A percentile compares a stretch with the other conserved stretches of the same genome.
Evolutionary conservation across 2,113 vertebrate species (phyloP).

Genomic region (Pogona vitticeps): DNA sequence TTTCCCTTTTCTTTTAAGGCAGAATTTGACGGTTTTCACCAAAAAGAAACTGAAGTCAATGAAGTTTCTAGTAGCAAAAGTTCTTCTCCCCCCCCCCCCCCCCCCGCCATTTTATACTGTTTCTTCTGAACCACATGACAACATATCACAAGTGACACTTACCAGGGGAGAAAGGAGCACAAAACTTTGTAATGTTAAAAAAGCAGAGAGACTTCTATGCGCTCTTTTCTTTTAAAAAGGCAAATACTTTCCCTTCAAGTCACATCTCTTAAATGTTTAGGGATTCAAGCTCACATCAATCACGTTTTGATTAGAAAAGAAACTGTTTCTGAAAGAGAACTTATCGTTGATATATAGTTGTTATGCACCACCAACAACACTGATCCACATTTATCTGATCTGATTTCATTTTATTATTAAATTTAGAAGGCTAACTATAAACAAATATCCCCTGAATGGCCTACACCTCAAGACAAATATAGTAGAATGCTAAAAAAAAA

Average conservation of each 20-base stretch:
- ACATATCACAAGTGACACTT: background rate
- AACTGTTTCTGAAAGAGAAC: background rate
- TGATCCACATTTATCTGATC: background rate
- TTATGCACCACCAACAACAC: background rate
- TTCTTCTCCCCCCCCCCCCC: no score
- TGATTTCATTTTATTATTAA: background rate
- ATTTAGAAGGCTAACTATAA: background rate
- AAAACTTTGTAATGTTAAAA: background rate
- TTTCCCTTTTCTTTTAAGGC: background rate
- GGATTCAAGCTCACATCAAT: background rate
- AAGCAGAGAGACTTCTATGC: background rate
- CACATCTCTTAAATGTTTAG: background rate
- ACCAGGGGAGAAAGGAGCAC: background rate
- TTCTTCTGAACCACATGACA: background rate
- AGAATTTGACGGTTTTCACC: background rate
- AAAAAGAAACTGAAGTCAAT: conserved; percentile 15
- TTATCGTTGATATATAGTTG: no score
- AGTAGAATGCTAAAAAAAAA: background rate
- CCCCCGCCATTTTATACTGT: conserved; percentile 9
- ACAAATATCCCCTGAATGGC: background rate
- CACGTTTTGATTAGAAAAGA: background rate
- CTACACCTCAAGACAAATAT: background rate
- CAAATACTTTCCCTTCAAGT: background rate
- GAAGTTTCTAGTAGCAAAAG: background rate
- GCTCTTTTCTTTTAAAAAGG: background rate